A percentile compares a stretch with the other conserved stretches of the same genome.
These are phyloP conservation scores for Megamerina dolium DNA, from an alignment of 2,888 invertebrate genomes.

Conservation along the genomic window DNA sequence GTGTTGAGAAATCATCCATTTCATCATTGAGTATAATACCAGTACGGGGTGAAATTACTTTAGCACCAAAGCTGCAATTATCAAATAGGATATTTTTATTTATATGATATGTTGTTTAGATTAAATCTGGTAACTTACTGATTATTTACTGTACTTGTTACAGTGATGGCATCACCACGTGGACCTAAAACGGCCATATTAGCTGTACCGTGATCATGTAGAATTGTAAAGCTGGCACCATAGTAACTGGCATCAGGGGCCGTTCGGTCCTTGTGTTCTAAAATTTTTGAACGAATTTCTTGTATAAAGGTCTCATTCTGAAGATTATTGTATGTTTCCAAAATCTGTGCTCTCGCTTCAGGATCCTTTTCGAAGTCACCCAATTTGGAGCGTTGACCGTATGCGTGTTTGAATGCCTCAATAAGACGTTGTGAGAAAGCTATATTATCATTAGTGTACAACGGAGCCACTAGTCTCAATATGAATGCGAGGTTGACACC, in stretches of 20 bases:
- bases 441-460: slow-evolving; percentile 24
- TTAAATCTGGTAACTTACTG: slow-evolving; percentile 20
- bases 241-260: slow-evolving; percentile 64
- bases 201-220: slow-evolving; percentile 81
- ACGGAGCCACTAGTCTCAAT: slow-evolving; percentile 67
- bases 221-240: slow-evolving; percentile 59
- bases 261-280: slow-evolving; percentile 55
- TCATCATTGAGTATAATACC: slow-evolving; percentile 91
- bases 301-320: slow-evolving; percentile 59
- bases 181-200: slow-evolving; percentile 77
- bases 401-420: slow-evolving; percentile 89
- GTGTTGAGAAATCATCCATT: slow-evolving; percentile 94
- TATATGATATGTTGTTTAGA: neutral
- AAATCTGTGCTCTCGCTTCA: slow-evolving; percentile 25
- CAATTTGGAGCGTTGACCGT: slow-evolving; percentile 74
- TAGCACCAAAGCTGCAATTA: slow-evolving; percentile 76
- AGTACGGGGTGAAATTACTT: slow-evolving; percentile 64
- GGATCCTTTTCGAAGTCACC: slow-evolving; percentile 60
- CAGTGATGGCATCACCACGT: slow-evolving; percentile 84
- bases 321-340: slow-evolving; percentile 54
- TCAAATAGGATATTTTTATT: neutral
- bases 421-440: slow-evolving; percentile 69
- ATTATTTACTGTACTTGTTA: slow-evolving; percentile 78
- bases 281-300: slow-evolving; percentile 50
- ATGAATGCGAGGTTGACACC: slow-evolving; percentile 77